phyloP scores from a whole-genome alignment of 2,113 vertebrate genomes.

The Saguinus midas region DNA sequence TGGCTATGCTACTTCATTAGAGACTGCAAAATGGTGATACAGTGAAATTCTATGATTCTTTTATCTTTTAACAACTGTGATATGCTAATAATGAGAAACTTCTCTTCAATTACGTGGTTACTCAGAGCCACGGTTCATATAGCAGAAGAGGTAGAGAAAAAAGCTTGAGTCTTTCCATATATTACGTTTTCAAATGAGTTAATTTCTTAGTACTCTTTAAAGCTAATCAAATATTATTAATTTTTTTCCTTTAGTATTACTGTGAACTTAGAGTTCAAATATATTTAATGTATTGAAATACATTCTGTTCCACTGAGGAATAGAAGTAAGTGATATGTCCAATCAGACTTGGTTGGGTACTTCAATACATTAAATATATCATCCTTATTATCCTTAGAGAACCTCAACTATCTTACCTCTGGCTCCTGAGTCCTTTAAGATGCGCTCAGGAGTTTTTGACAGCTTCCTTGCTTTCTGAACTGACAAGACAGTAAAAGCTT shows the following conservation, averaged over 20 bases:
- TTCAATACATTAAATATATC: neutral
- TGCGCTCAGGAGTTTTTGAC: neutral
- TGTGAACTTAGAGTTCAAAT: neutral
- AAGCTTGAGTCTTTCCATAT: neutral
- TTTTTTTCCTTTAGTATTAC: neutral
- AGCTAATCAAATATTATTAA: neutral
- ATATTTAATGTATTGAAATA: neutral
- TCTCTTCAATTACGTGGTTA: neutral
- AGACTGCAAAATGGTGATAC: neutral
- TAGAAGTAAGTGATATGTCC: too few relatives aligned
- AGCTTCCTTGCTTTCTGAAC: neutral
- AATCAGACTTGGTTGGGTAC: too few relatives aligned
- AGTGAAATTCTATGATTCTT: neutral
- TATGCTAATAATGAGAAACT: neutral
- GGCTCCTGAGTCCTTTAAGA: neutral
- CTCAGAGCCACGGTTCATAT: neutral
- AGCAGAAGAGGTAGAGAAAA: neutral
- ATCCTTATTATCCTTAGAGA: neutral
- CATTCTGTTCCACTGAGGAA: neutral
- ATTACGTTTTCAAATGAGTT: neutral
- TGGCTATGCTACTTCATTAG: neutral
- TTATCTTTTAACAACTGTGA: neutral
- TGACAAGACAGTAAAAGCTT: neutral
- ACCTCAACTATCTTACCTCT: neutral
- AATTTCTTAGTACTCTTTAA: neutral